Evolutionary conservation across 2,797 vertebrate species (phyloP), one percentile per base, ranked within the genome.

Genomic region (Hydrolagus colliei): DNA sequence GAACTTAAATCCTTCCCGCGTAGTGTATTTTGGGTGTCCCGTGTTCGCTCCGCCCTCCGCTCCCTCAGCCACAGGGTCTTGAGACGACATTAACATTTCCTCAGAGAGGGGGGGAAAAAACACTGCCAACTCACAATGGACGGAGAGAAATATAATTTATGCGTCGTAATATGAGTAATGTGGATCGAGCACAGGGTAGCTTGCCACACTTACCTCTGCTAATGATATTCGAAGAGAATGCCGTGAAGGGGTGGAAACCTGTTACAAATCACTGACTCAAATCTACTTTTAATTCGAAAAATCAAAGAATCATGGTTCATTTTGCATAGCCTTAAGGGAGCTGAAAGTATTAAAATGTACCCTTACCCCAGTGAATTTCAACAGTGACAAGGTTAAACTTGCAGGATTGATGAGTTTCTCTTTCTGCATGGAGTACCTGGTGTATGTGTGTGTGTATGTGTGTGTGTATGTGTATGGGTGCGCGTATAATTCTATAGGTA

Each of bases 311-410:
- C 72, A 80, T 5, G 76, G 88, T 91, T 92, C 89, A 91, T 92
- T 92, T 90, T 90, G 89, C 89, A 82, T 89, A 88, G 92, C 90
- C 91, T 90, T 88, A 90, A 91, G 91, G 91, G 91, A 88, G 86
- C 90, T 90, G 88, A 80, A 87, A 87, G 88, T 89, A 88, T 91
- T 91, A 89, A 90, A 89, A 88, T 87, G 68, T 86, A 85, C 88
- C 86, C 86, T 89, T 88, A 86, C 88, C 89, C 90, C 87, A 86
- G 90, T 91, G 91, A 88, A 88, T 90, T 86, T 78, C 85, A 88
- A 89, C 73, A 86, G 87, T 90, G 91, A 91, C 90, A 89, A 91
- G 92, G 92, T 91, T 92, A 91, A 92, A 92, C 91, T 90, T 92
- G 90, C 86, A 92, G 91, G 91, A 90, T 88, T 91, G 92, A 90